A percentile compares a stretch with the other conserved stretches of the same genome.
phyloP scores from a whole-genome alignment of 92 coral and sea anemone genomes.

The Montipora capitata region DNA sequence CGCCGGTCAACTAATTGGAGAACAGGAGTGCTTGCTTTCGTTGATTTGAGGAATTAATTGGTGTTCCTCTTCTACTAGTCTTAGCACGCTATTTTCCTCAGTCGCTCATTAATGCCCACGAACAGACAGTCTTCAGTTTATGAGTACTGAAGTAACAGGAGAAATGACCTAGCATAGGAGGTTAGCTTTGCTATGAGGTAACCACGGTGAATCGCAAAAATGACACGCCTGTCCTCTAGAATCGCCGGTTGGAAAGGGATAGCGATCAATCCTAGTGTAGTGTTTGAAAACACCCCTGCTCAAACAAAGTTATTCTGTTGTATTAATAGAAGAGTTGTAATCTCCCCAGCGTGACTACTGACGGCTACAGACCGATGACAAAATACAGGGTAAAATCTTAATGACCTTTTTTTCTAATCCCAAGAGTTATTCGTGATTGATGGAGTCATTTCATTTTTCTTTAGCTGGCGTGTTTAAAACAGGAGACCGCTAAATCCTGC shows the following conservation, averaged over 20 bases:
- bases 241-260: neutral
- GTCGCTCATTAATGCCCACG: neutral
- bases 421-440: neutral
- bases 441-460: neutral
- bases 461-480: neutral
- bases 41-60: slow-evolving; percentile 16
- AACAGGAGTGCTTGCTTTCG: neutral
- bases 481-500: neutral
- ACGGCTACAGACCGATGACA: neutral
- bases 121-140: neutral
- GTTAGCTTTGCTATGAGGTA: neutral
- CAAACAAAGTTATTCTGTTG: neutral
- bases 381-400: neutral
- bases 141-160: no score
- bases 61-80: neutral
- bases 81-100: neutral
- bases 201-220: neutral
- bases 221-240: slow-evolving; percentile 8
- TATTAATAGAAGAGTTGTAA: no score
- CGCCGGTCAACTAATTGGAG: neutral
- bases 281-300: neutral
- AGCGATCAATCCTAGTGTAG: neutral
- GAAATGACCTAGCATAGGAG: neutral
- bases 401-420: slow-evolving; percentile 22
- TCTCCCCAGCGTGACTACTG: neutral